Base-by-base conservation (phyloP, 2,797 vertebrate genomes). In the Gymnothorax javanicus region DNA sequence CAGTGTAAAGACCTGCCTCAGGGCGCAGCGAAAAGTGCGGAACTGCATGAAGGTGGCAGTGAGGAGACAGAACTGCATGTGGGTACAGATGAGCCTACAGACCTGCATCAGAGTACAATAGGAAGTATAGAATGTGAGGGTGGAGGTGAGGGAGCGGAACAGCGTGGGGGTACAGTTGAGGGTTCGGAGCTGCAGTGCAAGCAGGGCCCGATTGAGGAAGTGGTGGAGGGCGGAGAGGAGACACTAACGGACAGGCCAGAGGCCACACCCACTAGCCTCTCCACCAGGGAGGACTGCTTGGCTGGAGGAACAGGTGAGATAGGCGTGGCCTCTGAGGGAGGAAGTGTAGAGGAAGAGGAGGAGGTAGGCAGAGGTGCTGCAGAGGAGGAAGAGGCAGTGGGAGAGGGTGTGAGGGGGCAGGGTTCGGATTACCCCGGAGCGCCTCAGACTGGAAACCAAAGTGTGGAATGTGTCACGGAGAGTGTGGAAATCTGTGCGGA, bases 201-300 rank as follows among this genome's bases (percentile, higher is more conserved):
- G 82, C 15, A 56, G 60, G 0, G 7, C 9, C 3, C 25, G 82
- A 85, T 64, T 15, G 86, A 88, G 82, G 73, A 83, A n/a, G 17
- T 62, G 23, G 83, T 3, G 43, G 84, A 57, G 81, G 62, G 12
- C 52, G 23, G 56, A 56, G 83, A 79, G 69, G 85, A 79, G 52
- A 69, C 82, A 85, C 87, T 85, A 84, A 87, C 90, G 64, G 89
- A 62, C 88, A 85, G 86, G 33, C 62, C 77, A 77, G 85, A 90
- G 85, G 67, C 60, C 84, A 87, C 86, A 12, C 4, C 89, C 90
- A 82, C 73, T 73, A 73, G 87, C 86, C 88, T 69, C 84, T 25
- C 58, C 73, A 67, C 71, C 86, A 88, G 88, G n/a, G 85, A 89
- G 71, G 82, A 27, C 52, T 71, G 43, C 23, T 59, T 64, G 60